Evolutionary conservation across 1,140 invertebrate genomes (phyloP), one percentile per base, ranked within the genome.

Genomic region (Danaus melanippus): DNA sequence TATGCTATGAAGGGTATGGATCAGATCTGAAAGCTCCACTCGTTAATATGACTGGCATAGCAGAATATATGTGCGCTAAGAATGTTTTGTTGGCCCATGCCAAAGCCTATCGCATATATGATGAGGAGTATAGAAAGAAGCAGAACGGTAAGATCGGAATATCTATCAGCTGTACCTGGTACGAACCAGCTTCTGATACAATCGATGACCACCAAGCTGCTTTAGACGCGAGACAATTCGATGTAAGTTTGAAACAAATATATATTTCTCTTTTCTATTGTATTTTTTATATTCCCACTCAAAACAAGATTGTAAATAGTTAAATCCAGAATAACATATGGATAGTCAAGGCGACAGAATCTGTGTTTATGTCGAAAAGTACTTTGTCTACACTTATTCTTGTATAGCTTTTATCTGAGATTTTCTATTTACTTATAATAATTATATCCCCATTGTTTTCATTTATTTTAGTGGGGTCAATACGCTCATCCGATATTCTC

Each of bases 401-500:
- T 32, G 21, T 32, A 32, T 32, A 32, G 21, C 6, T 32, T 32
- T 32, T 32, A 32, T 32, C 21, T 32, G 21, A 0, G 21, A 32
- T 32, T 32, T 32, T 32, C 2, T 32, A 32, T 32, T 32, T 1
- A 32, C 4, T 7, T 32, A 32, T 32, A 32, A 32, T 7, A 8
- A 32, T 32, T 32, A 32, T 32, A 32, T 32, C 2, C 21, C 21
- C 0, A 5, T 32, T 32, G 2, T 32, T 32, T 32, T 32, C 21
- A 3, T 5, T 32, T 8, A 7, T 83, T 87, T 49, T 71, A 89
- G 88, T 88, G 89, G 55, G 89, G 89, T 8, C 90, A 89, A 88
- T 92, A 89, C 59, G 89, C 85, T 1, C 84, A 92, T 79, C 91
- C 92, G 7, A 90, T 93, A 49, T 91, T 89, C 63, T 87, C 88